Percentiles rank a stretch among this genome's conserved stretches.
phyloP scores from a whole-genome alignment of 2,888 invertebrate genomes.

The Nymphalis c-album region DNA sequence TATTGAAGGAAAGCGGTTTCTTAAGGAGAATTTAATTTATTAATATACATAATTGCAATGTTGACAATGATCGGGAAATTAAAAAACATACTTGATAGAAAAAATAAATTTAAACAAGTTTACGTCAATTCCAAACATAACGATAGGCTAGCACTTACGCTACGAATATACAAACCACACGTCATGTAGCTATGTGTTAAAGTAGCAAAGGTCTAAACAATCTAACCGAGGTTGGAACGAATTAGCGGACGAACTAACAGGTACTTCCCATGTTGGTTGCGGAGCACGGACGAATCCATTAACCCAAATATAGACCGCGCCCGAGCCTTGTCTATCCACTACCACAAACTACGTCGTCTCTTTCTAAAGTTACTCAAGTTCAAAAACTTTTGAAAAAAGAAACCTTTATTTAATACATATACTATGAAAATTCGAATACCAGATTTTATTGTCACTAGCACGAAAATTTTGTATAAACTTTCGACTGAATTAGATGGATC shows the following conservation, averaged over 20 bases:
- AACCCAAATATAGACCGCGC: slow-evolving; percentile 81
- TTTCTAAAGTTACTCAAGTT: slow-evolving; percentile 20
- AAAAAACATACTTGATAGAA: no score
- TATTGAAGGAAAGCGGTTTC: no score
- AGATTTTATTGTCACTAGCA: no score
- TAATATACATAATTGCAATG: no score
- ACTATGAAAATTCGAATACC: neutral
- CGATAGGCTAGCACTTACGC: neutral
- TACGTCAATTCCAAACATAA: no score
- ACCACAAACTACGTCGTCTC: slow-evolving; percentile 46
- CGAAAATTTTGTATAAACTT: no score
- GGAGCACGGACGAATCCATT: slow-evolving; percentile 78
- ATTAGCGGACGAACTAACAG: slow-evolving; percentile 66
- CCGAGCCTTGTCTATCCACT: slow-evolving; percentile 64
- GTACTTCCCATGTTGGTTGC: slow-evolving; percentile 75
- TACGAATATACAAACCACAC: slow-evolving; percentile 4
- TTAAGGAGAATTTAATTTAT: no score
- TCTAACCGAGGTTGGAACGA: slow-evolving; percentile 49
- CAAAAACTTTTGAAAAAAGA: neutral
- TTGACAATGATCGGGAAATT: no score
- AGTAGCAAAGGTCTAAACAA: slow-evolving; percentile 39
- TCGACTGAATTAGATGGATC: no score
- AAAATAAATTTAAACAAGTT: no score
- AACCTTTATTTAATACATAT: neutral
- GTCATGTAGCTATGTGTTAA: slow-evolving; percentile 3